Evolutionary conservation across 1,140 invertebrate species (phyloP), one percentile per base, ranked within the genome.

Genomic region (Drosophila tristis): DNA sequence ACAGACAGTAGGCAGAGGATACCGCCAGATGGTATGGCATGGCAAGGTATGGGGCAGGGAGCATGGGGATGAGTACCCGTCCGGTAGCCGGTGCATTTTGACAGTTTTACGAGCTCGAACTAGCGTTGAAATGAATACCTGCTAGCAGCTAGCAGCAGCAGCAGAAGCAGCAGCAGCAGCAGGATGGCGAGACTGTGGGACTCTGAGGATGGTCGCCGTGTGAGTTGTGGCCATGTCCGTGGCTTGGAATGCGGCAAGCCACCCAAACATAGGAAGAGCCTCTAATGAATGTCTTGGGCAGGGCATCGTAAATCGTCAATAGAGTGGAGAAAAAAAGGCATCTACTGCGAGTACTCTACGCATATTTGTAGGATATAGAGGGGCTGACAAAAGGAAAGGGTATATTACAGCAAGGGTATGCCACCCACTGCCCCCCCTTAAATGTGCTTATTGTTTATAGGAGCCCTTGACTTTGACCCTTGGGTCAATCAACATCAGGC

Each of bases 1-100:
- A 9, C 35, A n/a, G 25, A 50, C 35, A 48, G 59, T 44, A 35
- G 44, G 66, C n/a, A 15, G 5, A 15, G 5, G 20, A 49, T 60
- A 20, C 44, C 53, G 49, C 44, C 68, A 67, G 70, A 39, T 59
- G 42, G 43, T 39, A 51, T 29, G 23, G 50, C 54, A 49, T 62
- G 56, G 31, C 49, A 66, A 50, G 55, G 26, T 25, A 53, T 39
- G 8, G 26, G 8, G 31, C 31, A 9, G 9, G 29, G 29, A 6
- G 29, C 29, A 9, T 29, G 35, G 45, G 51, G 26, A 53, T 31
- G 16, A 44, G 29, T 57, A 73, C 45, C 60, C 78, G 76, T 77
- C 68, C 84, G 71, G 82, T 87, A 87, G 82, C 82, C 84, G 84
- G 85, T 89, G 84, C 79, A 90, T 89, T 89, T 89, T 89, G 84